phyloP scores from a whole-genome alignment of 1,140 invertebrate genomes.

The Colletes gigas region DNA sequence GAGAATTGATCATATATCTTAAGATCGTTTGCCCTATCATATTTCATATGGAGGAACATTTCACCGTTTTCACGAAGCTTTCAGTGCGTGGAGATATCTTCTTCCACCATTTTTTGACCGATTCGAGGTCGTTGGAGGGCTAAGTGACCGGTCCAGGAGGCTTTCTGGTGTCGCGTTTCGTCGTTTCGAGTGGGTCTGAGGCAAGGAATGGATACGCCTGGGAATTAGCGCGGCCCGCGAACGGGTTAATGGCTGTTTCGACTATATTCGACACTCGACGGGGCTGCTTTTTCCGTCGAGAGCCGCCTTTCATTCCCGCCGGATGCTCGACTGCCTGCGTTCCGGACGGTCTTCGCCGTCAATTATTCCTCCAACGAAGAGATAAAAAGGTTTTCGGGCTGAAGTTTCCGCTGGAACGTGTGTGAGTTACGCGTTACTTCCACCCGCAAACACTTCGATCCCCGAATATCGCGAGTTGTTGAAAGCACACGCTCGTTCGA shows the following conservation, averaged over 20 bases:
- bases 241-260: conserved; percentile 48
- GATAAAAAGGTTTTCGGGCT: neutral
- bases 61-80: too few species aligned
- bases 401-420: neutral
- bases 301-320: neutral
- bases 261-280: conserved; percentile 25
- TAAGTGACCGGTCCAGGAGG: neutral
- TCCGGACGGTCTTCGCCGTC: neutral
- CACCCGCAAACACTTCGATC: neutral
- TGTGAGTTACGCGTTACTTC: neutral
- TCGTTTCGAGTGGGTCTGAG: neutral
- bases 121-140: neutral
- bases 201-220: conserved; percentile 30
- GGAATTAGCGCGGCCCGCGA: conserved; percentile 36
- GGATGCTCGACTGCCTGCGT: neutral
- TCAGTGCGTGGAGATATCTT: neutral
- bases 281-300: conserved; percentile 17
- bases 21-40: too few species aligned
- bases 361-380: neutral
- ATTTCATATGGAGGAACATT: too few species aligned
- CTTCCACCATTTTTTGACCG: neutral
- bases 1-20: too few species aligned
- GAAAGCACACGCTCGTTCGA: neutral
- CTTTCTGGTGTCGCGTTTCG: conserved; percentile 11
- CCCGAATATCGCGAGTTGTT: too few species aligned